Base-by-base conservation (phyloP, 2,113 vertebrate genomes). In the Felis catus region DNA sequence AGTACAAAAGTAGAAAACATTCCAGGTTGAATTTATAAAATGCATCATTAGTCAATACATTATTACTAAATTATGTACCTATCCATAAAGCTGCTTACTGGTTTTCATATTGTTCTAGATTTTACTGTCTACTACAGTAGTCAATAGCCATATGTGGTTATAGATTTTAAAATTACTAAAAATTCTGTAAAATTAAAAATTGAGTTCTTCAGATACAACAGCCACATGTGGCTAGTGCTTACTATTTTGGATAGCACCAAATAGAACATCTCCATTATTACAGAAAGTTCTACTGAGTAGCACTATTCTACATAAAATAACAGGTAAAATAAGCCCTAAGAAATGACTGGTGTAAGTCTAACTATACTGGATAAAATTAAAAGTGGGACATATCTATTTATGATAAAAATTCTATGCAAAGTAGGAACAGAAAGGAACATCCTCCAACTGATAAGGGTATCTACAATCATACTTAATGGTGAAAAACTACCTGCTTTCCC, bases 101-200 rank as follows among this genome's bases (percentile, higher is more conserved):
- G 16, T 96, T 92, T 23, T 39, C 29, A 15, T 51, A 92, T 31
- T 88, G 65, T 55, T 89, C 36, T 73, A 89, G 36, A 92, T 53
- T 11, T 63, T 27, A 74, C 29, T 85, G 10, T 92, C 14, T 7
- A 83, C 65, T 51, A 85, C 3, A 73, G 33, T 73, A 81, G 19
- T 23, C 36, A 88, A 33, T 66, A 41, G 21, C 9, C 29, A 91
- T 61, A 71, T 55, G 73, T 79, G 19, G 39, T 86, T 91, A 81
- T 7, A 88, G 36, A 90, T 90, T 87, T 29, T 48, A n/a, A 92
- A 97, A 92, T 81, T 92, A 89, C 48, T 89, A 83, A 91, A 95
- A 83, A 55, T 65, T 84, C 41, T n/a, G 27, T 70, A 88, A 83
- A 91, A 73, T 63, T 86, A 76, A 83, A 79, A 91, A 53, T 58